Base-by-base conservation (phyloP, 2,797 vertebrate genomes). In the Gambelia wislizenii region DNA sequence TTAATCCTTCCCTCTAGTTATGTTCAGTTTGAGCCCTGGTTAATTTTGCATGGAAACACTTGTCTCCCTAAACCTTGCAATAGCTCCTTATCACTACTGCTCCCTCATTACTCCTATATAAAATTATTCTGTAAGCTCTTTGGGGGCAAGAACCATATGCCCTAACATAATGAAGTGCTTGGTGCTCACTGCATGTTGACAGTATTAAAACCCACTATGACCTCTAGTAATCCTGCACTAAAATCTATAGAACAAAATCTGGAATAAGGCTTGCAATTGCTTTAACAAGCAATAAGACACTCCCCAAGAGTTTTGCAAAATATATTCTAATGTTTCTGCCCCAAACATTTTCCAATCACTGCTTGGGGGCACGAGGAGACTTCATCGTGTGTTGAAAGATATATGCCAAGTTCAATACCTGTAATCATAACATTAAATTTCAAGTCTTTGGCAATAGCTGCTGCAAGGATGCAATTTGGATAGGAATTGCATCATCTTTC, bases 401-500 rank as follows among this genome's bases (percentile, higher is more conserved):
- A 72, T 59, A 87, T 74, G 69, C 54, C 69, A 87, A 82, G 69
- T 74, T 87, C 69, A 87, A 74, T 61, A 87, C 30, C 13, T 47
- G 69, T 82, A 82, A 75, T 81, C 39, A 74, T 56, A 87, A 87
- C 52, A 82, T 75, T 87, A 75, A 74, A 82, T 75, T 87, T 87
- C 78, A 87, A 80, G 7, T 87, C 47, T 52, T 80, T 87, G 85
- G 75, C 61, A 80, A 56, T 39, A 87, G 42, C 49, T 77, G 7
- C 70, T 83, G 70, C 22, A 75, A 42, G 80, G 47, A 22, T 76
- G 22, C 42, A 61, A 30, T 18, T 52, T 64, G 70, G 52, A 74
- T 30, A 88, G 69, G 39, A 88, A 88, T 64, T 83, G 87, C 80
- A 83, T 88, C 80, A 76, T 83, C 72, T 76, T 88, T 83, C 72